These are phyloP conservation scores for Sturnus vulgaris DNA, from an alignment of 2,113 vertebrate genomes.

Conservation along the genomic window DNA sequence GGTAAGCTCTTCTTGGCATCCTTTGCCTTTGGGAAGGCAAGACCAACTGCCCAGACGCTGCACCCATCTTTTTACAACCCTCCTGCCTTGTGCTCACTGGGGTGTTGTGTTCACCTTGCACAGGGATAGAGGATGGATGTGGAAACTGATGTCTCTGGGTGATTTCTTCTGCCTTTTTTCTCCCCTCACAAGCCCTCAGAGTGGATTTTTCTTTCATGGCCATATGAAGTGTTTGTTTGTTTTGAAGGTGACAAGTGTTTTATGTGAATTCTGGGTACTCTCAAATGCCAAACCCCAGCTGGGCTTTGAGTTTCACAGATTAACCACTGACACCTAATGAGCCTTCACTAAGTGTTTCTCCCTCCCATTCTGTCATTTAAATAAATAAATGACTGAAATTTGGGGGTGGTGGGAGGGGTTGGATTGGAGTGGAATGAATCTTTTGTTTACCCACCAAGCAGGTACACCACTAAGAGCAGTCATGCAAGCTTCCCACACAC, in stretches of 20 bases:
- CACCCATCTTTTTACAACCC: background rate
- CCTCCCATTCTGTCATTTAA: conserved; percentile 24
- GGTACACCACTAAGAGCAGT: background rate
- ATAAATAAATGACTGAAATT: conserved; percentile 52
- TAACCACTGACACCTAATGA: conserved; percentile 63
- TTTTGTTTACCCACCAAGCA: conserved; percentile 36
- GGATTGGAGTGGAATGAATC: background rate
- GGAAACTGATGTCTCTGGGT: background rate
- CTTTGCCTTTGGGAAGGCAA: background rate
- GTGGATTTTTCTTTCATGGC: conserved; percentile 38
- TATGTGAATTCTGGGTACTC: conserved; percentile 52
- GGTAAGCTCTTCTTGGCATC: background rate
- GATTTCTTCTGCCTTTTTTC: conserved; percentile 3
- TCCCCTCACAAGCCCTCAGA: background rate
- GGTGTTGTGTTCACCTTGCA: background rate
- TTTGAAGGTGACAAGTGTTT: conserved; percentile 53
- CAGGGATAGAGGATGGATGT: background rate
- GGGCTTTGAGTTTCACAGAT: conserved; percentile 64
- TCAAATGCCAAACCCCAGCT: conserved; percentile 64
- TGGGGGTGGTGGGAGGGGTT: conserved; percentile 9
- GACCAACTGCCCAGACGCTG: background rate
- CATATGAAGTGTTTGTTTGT: conserved; percentile 18
- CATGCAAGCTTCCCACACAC: background rate
- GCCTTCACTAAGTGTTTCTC: conserved; percentile 62
- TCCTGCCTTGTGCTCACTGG: background rate